phyloP scores from a whole-genome alignment of 2,888 invertebrate genomes.

The Eupeodes latifasciatus region DNA sequence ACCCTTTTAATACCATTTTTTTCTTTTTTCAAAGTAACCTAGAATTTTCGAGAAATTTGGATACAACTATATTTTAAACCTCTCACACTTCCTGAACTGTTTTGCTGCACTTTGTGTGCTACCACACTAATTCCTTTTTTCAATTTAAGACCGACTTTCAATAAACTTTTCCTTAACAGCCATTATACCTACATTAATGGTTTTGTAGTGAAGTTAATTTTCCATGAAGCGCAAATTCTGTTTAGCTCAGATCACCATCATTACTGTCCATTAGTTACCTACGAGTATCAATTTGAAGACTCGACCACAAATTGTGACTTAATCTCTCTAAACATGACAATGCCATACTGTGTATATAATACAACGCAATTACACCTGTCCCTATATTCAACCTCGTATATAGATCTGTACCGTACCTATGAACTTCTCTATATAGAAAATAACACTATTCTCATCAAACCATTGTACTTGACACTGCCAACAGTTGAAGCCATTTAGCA shows the following conservation, averaged over 20 bases:
- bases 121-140: not conserved
- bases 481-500: constrained; percentile 64
- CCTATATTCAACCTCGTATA: constrained; percentile 27
- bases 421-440: constrained; percentile 19
- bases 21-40: too few species aligned
- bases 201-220: not conserved
- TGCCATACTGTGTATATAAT: constrained; percentile 37
- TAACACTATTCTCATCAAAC: constrained; percentile 53
- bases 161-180: not conserved
- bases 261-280: constrained; percentile 23
- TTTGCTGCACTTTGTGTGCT: too few species aligned
- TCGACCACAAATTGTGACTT: constrained; percentile 51
- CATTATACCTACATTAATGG: not conserved
- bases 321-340: constrained; percentile 57
- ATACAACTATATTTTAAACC: too few species aligned
- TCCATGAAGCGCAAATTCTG: not conserved
- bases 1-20: too few species aligned
- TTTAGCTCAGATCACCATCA: not conserved
- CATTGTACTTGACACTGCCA: constrained; percentile 57
- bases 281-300: constrained; percentile 51
- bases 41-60: too few species aligned
- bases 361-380: constrained; percentile 56
- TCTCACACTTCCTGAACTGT: too few species aligned
- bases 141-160: constrained; percentile 1
- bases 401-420: constrained; percentile 28